A percentile compares a stretch with the other conserved stretches of the same genome.
Evolutionary conservation across 2,797 vertebrate genomes (phyloP).

Genomic region (Protosalanx chinensis): DNA sequence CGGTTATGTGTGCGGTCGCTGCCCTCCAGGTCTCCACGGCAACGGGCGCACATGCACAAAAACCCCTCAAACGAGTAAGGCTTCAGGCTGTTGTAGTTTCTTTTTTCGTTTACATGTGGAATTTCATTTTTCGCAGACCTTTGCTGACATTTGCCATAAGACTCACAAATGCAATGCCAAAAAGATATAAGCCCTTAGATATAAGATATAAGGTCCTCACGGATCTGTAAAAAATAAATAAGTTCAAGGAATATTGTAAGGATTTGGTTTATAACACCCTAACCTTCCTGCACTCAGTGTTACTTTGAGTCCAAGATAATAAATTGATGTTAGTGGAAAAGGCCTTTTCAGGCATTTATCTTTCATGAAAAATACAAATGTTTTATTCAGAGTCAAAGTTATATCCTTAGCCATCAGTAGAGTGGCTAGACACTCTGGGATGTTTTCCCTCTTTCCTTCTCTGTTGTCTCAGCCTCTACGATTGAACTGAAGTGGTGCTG

Average conservation of each 20-base stretch:
- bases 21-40: slow-evolving; percentile 72
- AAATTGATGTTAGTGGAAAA: slow-evolving; percentile 19
- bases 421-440: neutral
- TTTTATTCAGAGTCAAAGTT: slow-evolving; percentile 26
- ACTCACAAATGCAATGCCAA: neutral
- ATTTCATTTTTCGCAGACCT: no score
- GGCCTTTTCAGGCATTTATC: slow-evolving; percentile 9
- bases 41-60: slow-evolving; percentile 72
- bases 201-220: neutral
- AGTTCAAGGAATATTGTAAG: neutral
- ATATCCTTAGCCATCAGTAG: neutral
- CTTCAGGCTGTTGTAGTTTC: neutral
- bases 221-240: neutral
- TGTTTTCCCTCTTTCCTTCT: slow-evolving; percentile 18
- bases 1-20: slow-evolving; percentile 76
- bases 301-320: slow-evolving; percentile 15
- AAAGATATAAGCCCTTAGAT: neutral
- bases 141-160: no score
- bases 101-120: no score
- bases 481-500: slow-evolving; percentile 19
- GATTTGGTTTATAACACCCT: neutral
- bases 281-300: neutral
- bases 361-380: slow-evolving; percentile 19
- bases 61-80: slow-evolving; percentile 56
- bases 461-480: neutral